Conservation (phyloP, 2,797 vertebrate genomes). For the Helicolenus hilgendorfi region DNA sequence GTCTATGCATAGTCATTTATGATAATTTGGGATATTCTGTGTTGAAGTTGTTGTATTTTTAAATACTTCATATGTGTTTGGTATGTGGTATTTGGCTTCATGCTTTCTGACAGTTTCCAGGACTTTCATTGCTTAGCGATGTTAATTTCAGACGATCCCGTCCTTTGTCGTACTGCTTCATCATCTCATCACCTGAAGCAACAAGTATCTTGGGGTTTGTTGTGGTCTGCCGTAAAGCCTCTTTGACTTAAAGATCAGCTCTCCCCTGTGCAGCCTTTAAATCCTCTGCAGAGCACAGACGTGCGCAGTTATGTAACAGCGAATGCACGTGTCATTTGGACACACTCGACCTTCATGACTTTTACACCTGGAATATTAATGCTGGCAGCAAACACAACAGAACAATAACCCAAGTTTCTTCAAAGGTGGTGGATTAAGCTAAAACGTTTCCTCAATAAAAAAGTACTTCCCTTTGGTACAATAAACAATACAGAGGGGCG, state of each 20-base stretch:
- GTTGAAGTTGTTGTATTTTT: background rate
- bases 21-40: background rate
- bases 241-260: slow-evolving; percentile 86
- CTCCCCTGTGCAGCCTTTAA: slow-evolving; percentile 74
- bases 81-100: background rate
- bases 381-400: background rate
- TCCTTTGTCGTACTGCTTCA: slow-evolving; percentile 10
- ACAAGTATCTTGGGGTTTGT: slow-evolving; percentile 75
- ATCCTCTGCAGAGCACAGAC: slow-evolving; percentile 76
- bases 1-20: slow-evolving; percentile 18
- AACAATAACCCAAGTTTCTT: background rate
- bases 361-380: slow-evolving; percentile 54
- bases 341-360: slow-evolving; percentile 55
- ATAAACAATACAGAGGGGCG: background rate
- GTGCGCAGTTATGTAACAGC: slow-evolving; percentile 81
- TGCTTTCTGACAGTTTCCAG: background rate
- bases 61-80: background rate
- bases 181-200: slow-evolving; percentile 50
- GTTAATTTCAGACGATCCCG: slow-evolving; percentile 14
- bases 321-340: slow-evolving; percentile 49
- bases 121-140: background rate
- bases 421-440: background rate
- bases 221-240: slow-evolving; percentile 86
- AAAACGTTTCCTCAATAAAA: background rate
- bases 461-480: background rate